These are phyloP conservation scores for Hassar affinis DNA, from an alignment of 2,113 vertebrate genomes.

Conservation along the genomic window DNA sequence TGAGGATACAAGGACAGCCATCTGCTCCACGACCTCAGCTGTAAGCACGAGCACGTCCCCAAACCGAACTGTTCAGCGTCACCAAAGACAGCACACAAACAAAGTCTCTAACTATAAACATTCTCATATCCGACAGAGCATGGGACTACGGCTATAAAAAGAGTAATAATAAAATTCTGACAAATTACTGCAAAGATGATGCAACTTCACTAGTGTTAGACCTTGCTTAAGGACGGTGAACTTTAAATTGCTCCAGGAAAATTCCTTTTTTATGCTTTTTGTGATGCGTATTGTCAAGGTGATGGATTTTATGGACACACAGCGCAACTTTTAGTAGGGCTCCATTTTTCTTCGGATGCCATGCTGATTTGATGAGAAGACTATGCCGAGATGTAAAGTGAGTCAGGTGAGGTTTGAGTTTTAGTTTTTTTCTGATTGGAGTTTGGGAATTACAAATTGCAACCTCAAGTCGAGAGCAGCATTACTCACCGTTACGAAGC, in stretches of 20 bases:
- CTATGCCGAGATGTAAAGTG: neutral
- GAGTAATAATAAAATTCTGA: neutral
- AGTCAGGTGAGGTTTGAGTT: no score
- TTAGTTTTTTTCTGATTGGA: no score
- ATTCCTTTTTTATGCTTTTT: neutral
- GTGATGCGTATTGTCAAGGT: no score
- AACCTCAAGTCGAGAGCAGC: neutral
- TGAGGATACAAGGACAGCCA: conserved; percentile 32
- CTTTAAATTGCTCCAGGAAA: neutral
- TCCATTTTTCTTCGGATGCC: neutral
- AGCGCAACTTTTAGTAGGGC: no score
- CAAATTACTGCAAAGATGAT: neutral
- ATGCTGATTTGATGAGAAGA: neutral
- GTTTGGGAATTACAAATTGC: no score
- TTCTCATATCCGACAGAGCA: neutral
- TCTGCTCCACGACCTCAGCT: conserved; percentile 38
- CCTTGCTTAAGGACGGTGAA: conserved; percentile 1
- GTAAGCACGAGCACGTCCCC: conserved; percentile 20
- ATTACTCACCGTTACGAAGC: neutral
- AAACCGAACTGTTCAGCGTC: conserved; percentile 7
- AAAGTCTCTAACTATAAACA: conserved; percentile 11
- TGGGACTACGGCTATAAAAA: neutral
- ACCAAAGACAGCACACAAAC: conserved; percentile 24
- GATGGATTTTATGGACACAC: no score
- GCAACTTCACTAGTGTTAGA: neutral